These are phyloP conservation scores for Girardinus metallicus DNA, from an alignment of 2,797 vertebrate genomes.

Conservation along the genomic window DNA sequence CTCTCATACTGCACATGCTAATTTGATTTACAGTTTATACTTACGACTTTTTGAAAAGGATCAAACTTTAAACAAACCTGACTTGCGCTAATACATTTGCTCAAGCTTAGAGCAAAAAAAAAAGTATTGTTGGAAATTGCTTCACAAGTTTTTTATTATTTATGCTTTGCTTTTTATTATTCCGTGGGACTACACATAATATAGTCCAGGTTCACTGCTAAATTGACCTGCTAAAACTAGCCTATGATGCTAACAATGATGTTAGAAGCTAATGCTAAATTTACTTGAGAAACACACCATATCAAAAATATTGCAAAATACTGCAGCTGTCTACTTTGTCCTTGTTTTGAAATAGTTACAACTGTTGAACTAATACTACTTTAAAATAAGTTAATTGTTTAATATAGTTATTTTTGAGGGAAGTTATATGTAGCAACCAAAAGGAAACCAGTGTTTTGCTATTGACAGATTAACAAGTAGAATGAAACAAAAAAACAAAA, in stretches of 20 bases:
- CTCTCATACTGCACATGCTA: neutral
- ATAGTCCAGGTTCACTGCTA: neutral
- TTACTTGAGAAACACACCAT: neutral
- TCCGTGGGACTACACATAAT: neutral
- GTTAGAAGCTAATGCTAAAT: neutral
- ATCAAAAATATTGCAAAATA: neutral
- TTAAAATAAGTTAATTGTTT: neutral
- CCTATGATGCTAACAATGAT: neutral
- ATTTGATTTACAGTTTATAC: neutral
- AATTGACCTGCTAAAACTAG: neutral
- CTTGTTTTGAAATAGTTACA: neutral
- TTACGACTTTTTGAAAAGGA: neutral
- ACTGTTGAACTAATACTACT: neutral
- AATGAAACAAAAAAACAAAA: neutral
- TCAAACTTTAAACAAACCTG: neutral
- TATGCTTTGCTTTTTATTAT: constrained; percentile 6
- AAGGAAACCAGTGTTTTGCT: neutral
- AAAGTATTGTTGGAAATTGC: neutral
- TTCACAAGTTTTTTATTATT: neutral
- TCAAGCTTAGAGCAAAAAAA: neutral
- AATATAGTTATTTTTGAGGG: neutral
- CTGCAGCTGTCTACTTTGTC: neutral
- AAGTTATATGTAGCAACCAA: neutral
- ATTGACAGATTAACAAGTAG: neutral
- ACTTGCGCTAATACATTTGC: neutral